These are phyloP conservation scores for Eurytoma adleriae DNA, from an alignment of 2,888 invertebrate genomes.

Conservation along the genomic window DNA sequence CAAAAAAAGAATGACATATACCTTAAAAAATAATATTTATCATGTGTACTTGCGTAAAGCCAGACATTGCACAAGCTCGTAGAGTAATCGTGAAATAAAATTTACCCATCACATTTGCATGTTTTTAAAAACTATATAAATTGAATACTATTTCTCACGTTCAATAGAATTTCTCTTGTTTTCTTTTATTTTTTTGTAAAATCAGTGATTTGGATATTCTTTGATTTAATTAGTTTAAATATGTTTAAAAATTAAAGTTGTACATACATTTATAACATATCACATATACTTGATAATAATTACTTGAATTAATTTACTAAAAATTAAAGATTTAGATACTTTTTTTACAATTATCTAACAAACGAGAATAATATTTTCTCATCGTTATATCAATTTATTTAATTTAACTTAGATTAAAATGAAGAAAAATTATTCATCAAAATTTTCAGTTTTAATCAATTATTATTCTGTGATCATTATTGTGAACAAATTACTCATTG, in stretches of 20 bases:
- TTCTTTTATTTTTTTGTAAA: not conserved
- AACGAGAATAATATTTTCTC: too few relatives aligned
- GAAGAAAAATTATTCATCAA: not conserved
- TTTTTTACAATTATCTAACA: not conserved
- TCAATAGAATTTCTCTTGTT: not conserved
- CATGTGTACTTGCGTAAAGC: conserved; percentile 37
- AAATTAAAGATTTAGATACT: not conserved
- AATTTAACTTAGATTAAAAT: not conserved
- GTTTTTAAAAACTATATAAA: conserved; percentile 17
- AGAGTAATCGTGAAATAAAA: conserved; percentile 22
- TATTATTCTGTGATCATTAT: not conserved
- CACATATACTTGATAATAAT: not conserved
- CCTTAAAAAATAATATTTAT: conserved; percentile 30
- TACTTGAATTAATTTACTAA: not conserved
- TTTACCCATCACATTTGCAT: conserved; percentile 45
- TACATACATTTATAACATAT: not conserved
- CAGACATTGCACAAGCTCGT: conserved; percentile 55
- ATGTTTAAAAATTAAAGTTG: not conserved
- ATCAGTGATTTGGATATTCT: not conserved
- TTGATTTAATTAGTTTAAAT: not conserved
- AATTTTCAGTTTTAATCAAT: not conserved
- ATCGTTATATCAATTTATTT: too few relatives aligned
- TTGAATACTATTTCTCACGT: not conserved
- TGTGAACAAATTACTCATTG: conserved; percentile 18
- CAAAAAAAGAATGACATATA: conserved; percentile 32